Conservation (phyloP, 2,113 vertebrate species). For the Phylloscopus trochilus region DNA sequence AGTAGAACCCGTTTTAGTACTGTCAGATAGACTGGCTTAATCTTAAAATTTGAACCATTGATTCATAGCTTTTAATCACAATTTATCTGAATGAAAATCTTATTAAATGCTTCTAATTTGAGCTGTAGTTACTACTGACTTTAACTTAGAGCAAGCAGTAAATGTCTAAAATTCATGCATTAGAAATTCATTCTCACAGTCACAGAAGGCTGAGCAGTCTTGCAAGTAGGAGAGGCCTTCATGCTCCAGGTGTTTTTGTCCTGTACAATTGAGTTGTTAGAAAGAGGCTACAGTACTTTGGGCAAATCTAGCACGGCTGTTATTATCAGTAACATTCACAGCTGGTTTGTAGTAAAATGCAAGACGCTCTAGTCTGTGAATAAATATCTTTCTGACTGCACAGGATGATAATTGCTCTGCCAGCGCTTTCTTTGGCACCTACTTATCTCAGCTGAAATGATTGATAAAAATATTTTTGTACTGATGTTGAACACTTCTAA, state of each 20-base stretch:
- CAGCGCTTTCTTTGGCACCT: constrained; percentile 75
- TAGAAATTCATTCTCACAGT: constrained; percentile 59
- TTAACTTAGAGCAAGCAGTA: constrained; percentile 27
- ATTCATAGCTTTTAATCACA: not conserved
- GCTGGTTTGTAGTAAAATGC: constrained; percentile 69
- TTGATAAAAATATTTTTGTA: constrained; percentile 75
- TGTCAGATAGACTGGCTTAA: not conserved
- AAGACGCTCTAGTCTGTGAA: constrained; percentile 71
- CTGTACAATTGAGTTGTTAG: constrained; percentile 65
- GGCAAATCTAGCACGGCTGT: constrained; percentile 54
- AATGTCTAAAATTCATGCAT: constrained; percentile 34
- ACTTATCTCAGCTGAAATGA: constrained; percentile 76
- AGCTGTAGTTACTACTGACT: not conserved
- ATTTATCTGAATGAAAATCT: not conserved
- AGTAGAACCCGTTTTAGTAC: not conserved
- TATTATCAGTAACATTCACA: constrained; percentile 74
- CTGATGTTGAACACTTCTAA: constrained; percentile 71
- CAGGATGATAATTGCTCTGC: constrained; percentile 76
- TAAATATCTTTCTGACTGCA: constrained; percentile 77
- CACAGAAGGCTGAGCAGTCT: constrained; percentile 56
- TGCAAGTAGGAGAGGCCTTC: constrained; percentile 37
- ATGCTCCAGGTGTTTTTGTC: constrained; percentile 55
- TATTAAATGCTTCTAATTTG: not conserved
- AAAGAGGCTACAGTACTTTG: constrained; percentile 55
- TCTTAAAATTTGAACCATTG: not conserved